A percentile compares a stretch with the other conserved stretches of the same genome.
Evolutionary conservation across 2,888 invertebrate species (phyloP).

Genomic region (Dione juno): DNA sequence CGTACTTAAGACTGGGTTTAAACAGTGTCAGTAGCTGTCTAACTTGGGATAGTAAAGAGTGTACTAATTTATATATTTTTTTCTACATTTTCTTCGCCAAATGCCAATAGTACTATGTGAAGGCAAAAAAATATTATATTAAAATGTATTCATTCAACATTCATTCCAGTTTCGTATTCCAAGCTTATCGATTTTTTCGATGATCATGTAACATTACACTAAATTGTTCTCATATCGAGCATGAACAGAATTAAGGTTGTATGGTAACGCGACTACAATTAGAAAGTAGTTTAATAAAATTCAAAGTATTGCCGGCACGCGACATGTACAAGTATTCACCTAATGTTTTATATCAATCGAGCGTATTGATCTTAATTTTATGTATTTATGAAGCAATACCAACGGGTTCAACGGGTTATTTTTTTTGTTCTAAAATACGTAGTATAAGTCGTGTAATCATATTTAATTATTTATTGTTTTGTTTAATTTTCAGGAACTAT

Average conservation of each 20-base stretch:
- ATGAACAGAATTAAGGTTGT: constrained; percentile 24
- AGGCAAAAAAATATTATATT: too few species aligned
- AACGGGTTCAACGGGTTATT: neutral
- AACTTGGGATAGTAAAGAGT: too few species aligned
- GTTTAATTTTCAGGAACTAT: too few species aligned
- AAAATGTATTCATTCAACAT: too few species aligned
- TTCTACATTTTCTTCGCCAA: too few species aligned
- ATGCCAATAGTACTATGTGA: too few species aligned
- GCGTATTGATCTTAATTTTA: neutral
- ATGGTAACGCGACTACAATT: constrained; percentile 19
- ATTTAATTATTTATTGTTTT: too few species aligned
- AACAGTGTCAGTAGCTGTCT: too few species aligned
- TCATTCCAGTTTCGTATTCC: neutral
- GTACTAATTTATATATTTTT: too few species aligned
- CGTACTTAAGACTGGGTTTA: too few species aligned
- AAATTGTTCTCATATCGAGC: constrained; percentile 22
- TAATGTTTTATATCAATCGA: neutral
- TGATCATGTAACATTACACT: constrained; percentile 15
- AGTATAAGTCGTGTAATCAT: too few species aligned
- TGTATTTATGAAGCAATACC: neutral
- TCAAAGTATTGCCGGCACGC: constrained; percentile 23
- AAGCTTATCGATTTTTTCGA: neutral
- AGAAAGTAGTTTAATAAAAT: constrained; percentile 19
- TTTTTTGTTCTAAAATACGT: neutral
- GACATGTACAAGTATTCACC: neutral